Base-by-base conservation (phyloP, 2,113 vertebrate genomes). In the Toxotes chatareus region DNA sequence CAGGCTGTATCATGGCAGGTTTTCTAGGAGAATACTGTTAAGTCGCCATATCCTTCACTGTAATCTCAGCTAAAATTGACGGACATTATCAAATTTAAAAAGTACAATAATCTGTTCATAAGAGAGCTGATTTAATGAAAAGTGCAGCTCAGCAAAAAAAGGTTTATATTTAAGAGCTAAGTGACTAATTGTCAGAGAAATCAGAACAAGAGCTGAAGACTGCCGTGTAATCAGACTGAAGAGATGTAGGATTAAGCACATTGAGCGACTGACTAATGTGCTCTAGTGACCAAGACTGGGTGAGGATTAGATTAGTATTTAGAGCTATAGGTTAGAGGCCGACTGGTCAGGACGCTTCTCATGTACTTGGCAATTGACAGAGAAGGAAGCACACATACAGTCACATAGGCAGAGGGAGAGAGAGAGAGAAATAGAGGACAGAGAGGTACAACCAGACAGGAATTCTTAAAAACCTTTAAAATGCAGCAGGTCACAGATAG, bases 231-330 rank as follows among this genome's bases (percentile, higher is more conserved):
- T 86, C 85, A 76, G 89, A 86, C 80, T 49, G 73, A 71, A 71
- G 70, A n/a, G 40, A 68, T 47, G 77, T 49, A 40, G 89, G 93
- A 94, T 95, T 94, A 93, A 75, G 76, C 69, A 75, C 67, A 53
- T 14, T n/a, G 71, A 89, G 21, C 79, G 85, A 90, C 61, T 86
- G 90, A 91, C 86, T 91, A 90, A 93, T 90, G 87, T 92, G 86
- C 72, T 91, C 86, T 80, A 40, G 47, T 93, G 91, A 92, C 84
- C 60, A 60, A 82, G 83, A 84, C 75, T 63, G 79, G 75, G 55
- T 67, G 70, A 78, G 88, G 92, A 95, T 95, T 89, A 90, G 94
- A 92, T 90, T 87, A 88, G 86, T 93, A 93, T 93, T 94, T 94
- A 91, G 72, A 73, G 85, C 86, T 84, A 76, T 80, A 86, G 79